These are phyloP conservation scores for Oscheius sp. DNA, from an alignment of 2,888 invertebrate genomes.

Conservation along the genomic window DNA sequence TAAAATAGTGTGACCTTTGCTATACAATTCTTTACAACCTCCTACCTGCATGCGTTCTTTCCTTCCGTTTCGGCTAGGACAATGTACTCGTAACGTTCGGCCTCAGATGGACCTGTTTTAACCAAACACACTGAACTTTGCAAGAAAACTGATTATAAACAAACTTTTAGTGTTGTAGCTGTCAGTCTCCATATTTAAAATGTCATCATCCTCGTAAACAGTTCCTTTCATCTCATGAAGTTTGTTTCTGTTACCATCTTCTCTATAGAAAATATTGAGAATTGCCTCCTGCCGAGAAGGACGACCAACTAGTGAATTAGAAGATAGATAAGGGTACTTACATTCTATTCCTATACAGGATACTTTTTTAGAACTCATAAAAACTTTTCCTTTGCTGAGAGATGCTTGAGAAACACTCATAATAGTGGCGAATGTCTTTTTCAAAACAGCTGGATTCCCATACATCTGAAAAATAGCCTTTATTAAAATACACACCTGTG, in stretches of 20 bases:
- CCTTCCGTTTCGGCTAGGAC: slow-evolving; percentile 60
- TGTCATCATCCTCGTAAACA: slow-evolving; percentile 38
- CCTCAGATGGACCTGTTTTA: slow-evolving; percentile 59
- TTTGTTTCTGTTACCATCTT: slow-evolving; percentile 48
- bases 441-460: slow-evolving; percentile 59
- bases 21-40: too few relatives aligned
- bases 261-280: slow-evolving; percentile 62
- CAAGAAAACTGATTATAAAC: background rate
- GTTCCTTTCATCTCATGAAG: slow-evolving; percentile 63
- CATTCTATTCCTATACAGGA: slow-evolving; percentile 62
- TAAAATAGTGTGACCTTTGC: too few relatives aligned
- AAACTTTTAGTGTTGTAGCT: slow-evolving; percentile 53
- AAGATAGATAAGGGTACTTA: background rate
- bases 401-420: slow-evolving; percentile 52
- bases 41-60: slow-evolving; percentile 49
- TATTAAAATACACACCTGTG: slow-evolving; percentile 41
- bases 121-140: slow-evolving; percentile 57
- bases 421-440: slow-evolving; percentile 60
- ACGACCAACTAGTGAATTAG: slow-evolving; percentile 34
- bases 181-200: slow-evolving; percentile 47
- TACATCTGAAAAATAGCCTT: slow-evolving; percentile 44
- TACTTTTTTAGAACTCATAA: slow-evolving; percentile 48
- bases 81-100: slow-evolving; percentile 57
- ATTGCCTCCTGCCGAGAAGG: slow-evolving; percentile 33
- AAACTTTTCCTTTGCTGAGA: slow-evolving; percentile 36